Percentiles rank a stretch among this genome's conserved stretches.
Conservation (phyloP, 2,113 vertebrate species). For the Sander vitreus region DNA sequence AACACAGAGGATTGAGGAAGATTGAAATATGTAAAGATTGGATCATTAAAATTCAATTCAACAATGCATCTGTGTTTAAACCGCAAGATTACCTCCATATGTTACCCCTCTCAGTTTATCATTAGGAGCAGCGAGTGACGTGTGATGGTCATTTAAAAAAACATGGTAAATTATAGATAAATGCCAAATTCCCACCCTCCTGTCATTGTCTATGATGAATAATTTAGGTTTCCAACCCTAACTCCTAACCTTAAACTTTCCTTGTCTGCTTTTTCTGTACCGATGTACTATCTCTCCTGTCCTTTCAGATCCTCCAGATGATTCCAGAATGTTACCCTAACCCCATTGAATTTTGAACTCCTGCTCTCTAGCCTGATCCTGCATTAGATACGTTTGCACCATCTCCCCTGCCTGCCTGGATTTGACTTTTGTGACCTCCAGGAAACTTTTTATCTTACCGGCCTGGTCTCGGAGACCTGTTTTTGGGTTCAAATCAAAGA, state of each 20-base stretch:
- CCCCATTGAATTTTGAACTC: neutral
- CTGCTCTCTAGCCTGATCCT: neutral
- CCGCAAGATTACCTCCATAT: conserved; percentile 4
- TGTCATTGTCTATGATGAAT: conserved; percentile 51
- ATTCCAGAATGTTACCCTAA: neutral
- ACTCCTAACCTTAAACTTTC: neutral
- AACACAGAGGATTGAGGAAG: neutral
- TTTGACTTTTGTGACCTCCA: neutral
- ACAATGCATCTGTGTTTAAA: conserved; percentile 32
- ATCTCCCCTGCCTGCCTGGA: neutral
- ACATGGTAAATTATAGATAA: conserved; percentile 33
- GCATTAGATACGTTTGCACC: neutral
- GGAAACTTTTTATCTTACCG: neutral
- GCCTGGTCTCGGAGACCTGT: neutral
- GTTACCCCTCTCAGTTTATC: conserved; percentile 5
- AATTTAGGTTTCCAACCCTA: conserved; percentile 22
- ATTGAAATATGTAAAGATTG: conserved; percentile 24
- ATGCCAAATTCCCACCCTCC: conserved; percentile 28
- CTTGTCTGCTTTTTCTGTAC: neutral
- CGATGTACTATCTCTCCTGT: neutral
- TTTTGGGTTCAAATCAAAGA: conserved; percentile 31
- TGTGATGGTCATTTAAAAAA: conserved; percentile 17
- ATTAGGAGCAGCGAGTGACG: conserved; percentile 1
- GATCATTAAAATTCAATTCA: conserved; percentile 33
- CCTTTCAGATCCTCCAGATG: neutral